Conservation (phyloP, 2,113 vertebrate genomes). For the Corythaeola cristata region DNA sequence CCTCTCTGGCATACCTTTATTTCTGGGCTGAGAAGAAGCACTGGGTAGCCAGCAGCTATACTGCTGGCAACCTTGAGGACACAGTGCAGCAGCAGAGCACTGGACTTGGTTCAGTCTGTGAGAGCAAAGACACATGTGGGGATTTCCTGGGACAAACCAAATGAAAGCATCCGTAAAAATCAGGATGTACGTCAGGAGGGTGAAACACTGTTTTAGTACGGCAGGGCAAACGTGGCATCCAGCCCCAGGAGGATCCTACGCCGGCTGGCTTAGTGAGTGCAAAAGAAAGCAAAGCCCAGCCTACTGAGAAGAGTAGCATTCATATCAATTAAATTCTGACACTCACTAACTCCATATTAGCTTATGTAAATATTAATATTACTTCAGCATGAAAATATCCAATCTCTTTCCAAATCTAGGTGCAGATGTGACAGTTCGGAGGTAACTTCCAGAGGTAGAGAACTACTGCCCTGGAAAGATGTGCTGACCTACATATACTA, state of each 20-base stretch:
- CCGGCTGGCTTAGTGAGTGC: not conserved
- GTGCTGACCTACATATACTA: not conserved
- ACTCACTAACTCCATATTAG: not conserved
- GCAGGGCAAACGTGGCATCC: not conserved
- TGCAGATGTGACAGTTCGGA: not conserved
- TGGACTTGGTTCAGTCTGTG: not conserved
- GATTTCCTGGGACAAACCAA: not conserved
- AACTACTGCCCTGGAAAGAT: not conserved
- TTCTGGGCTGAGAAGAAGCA: not conserved
- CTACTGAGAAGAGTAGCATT: not conserved
- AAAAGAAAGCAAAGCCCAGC: not conserved
- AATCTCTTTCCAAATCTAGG: not conserved
- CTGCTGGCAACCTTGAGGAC: not conserved
- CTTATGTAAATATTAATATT: not conserved
- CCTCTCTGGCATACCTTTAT: not conserved
- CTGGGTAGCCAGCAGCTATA: not conserved
- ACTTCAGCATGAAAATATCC: not conserved
- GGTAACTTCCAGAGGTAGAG: not conserved
- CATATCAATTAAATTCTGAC: not conserved
- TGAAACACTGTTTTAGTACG: not conserved
- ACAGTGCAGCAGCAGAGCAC: not conserved
- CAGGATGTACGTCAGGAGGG: not conserved
- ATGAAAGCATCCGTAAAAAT: not conserved
- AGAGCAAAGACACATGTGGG: fast-evolving
- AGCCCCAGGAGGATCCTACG: not conserved